These are phyloP conservation scores for Mionectes olivaceus DNA, from an alignment of 2,797 vertebrate species.

Conservation along the genomic window DNA sequence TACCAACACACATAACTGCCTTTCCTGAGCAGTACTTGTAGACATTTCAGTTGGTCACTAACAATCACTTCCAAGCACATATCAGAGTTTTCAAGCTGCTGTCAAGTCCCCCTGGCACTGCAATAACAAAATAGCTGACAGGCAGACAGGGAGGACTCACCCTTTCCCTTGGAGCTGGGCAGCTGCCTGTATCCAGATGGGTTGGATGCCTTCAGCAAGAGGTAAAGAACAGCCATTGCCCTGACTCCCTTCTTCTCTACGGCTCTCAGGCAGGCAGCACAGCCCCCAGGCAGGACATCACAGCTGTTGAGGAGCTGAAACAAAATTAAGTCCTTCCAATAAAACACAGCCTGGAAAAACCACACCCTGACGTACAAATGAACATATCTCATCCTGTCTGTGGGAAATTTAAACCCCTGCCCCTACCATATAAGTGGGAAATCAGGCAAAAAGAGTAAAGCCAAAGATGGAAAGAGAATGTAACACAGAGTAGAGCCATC, in stretches of 20 bases:
- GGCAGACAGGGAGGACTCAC: background rate
- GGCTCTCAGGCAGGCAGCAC: slow-evolving; percentile 20
- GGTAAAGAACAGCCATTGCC: slow-evolving; percentile 50
- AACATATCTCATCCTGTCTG: background rate
- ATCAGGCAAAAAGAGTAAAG: background rate
- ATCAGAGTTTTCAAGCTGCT: background rate
- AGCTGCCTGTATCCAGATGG: slow-evolving; percentile 28
- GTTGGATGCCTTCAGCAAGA: slow-evolving; percentile 29
- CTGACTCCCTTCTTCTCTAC: slow-evolving; percentile 7
- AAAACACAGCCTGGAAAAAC: background rate
- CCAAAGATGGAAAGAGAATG: background rate
- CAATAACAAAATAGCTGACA: background rate
- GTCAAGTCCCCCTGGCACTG: background rate
- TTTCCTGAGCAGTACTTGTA: background rate
- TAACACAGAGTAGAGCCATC: background rate
- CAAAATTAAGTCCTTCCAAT: background rate
- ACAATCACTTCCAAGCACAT: background rate
- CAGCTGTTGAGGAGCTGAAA: slow-evolving; percentile 53
- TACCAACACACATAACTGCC: background rate
- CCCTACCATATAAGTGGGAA: background rate
- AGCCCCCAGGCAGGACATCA: background rate
- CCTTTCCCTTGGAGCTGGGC: slow-evolving; percentile 59
- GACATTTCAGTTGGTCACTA: background rate
- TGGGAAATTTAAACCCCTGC: background rate
- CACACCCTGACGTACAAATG: background rate